Evolutionary conservation across 2,113 vertebrate genomes (phyloP).

Genomic region (Cyphomyrus plagiostoma): DNA sequence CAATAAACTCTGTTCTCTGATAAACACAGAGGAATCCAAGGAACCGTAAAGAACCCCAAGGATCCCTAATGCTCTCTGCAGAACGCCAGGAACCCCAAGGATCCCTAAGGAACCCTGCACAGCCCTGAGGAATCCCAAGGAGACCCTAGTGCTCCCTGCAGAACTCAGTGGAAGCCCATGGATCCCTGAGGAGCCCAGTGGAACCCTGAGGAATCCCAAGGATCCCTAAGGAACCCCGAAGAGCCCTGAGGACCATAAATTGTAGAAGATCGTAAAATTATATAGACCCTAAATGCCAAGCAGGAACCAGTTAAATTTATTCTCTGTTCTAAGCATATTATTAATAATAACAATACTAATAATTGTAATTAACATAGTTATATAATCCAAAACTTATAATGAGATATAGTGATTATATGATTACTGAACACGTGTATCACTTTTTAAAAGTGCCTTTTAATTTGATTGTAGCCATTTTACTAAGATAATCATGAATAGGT

Average conservation of each 20-base stretch:
- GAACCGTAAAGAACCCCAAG: not conserved
- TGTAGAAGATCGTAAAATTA: conserved; percentile 28
- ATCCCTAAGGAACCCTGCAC: conserved; percentile 9
- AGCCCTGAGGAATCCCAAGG: not conserved
- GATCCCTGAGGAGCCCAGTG: conserved; percentile 15
- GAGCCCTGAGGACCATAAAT: conserved; percentile 24
- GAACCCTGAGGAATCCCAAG: conserved; percentile 6
- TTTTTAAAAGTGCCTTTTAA: conserved; percentile 71
- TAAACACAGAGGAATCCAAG: not conserved
- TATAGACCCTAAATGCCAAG: conserved; percentile 40
- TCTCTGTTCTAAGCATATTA: conserved; percentile 41
- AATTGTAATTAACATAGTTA: conserved; percentile 56
- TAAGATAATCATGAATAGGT: conserved; percentile 58
- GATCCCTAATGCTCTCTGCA: not conserved
- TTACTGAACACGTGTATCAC: conserved; percentile 51
- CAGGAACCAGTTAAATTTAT: conserved; percentile 40
- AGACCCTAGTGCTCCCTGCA: not conserved
- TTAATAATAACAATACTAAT: conserved; percentile 23
- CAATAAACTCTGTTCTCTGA: not conserved
- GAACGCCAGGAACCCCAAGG: conserved; percentile 6
- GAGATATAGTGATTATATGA: conserved; percentile 10
- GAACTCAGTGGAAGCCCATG: not conserved
- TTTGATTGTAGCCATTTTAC: conserved; percentile 74
- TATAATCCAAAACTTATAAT: conserved; percentile 41
- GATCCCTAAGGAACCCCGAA: conserved; percentile 17